Percentiles rank a stretch among this genome's conserved stretches.
Conservation (phyloP, 2,888 invertebrate species). For the Cartodere bifasciata region DNA sequence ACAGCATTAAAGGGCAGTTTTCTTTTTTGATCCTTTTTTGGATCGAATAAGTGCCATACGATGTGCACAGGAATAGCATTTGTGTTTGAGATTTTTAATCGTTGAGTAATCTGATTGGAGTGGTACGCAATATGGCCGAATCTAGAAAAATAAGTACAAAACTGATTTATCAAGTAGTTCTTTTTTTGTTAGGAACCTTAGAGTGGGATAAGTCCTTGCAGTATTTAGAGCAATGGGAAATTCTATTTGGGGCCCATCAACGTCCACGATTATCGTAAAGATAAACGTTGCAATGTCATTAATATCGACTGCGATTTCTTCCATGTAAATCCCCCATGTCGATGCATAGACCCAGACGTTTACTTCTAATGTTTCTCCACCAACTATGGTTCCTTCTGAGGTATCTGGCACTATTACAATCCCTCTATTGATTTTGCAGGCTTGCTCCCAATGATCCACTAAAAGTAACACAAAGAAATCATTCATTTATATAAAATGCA, state of each 20-base stretch:
- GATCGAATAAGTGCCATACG: conserved; percentile 19
- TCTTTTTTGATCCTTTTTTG: conserved; percentile 6
- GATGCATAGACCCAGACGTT: conserved; percentile 33
- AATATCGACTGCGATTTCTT: conserved; percentile 33
- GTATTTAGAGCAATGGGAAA: conserved; percentile 30
- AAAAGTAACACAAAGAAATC: conserved; percentile 8
- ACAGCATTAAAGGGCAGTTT: conserved; percentile 12
- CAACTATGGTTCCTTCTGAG: conserved; percentile 19
- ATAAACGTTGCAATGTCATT: conserved; percentile 28
- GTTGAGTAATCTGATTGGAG: conserved; percentile 12
- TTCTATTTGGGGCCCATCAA: conserved; percentile 30
- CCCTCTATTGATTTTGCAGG: conserved; percentile 23
- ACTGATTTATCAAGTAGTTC: no score
- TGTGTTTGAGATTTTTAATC: conserved; percentile 18
- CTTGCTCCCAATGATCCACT: conserved; percentile 24
- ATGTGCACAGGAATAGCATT: conserved; percentile 19
- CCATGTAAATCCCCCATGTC: conserved; percentile 36
- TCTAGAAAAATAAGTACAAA: conserved; percentile 15
- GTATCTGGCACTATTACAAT: conserved; percentile 27
- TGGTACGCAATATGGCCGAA: conserved; percentile 17
- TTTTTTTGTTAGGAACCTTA: conserved; percentile 22
- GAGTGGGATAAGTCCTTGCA: conserved; percentile 21
- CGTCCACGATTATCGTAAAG: conserved; percentile 30
- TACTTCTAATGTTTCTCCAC: conserved; percentile 22
- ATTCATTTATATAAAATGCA: no score